A percentile compares a stretch with the other conserved stretches of the same genome.
These are phyloP conservation scores for Bos indicus DNA, from an alignment of 2,113 vertebrate species.

Conservation along the genomic window DNA sequence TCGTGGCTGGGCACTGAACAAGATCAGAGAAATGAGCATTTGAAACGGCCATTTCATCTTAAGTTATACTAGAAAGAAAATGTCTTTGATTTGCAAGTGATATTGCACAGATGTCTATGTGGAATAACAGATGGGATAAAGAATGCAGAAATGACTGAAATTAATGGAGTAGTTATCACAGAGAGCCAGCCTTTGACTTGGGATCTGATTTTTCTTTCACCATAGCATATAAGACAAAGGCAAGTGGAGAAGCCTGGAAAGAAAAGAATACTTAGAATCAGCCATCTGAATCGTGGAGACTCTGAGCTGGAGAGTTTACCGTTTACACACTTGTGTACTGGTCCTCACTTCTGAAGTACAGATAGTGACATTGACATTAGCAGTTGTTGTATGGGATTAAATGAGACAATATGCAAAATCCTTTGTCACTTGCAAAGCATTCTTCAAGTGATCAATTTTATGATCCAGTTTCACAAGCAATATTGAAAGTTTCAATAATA, in stretches of 20 bases:
- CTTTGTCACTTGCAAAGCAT: background rate
- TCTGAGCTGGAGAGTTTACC: background rate
- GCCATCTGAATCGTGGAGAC: accelerated
- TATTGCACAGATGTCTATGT: background rate
- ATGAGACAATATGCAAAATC: background rate
- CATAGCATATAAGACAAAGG: background rate
- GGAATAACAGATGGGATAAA: background rate
- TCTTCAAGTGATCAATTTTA: background rate
- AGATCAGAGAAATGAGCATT: constrained; percentile 19
- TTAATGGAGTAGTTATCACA: background rate
- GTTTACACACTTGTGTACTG: no score
- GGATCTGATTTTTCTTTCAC: background rate
- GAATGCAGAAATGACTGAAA: background rate
- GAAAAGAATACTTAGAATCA: background rate
- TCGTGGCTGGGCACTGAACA: background rate
- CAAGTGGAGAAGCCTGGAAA: no score
- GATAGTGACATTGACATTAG: background rate
- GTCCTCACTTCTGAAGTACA: background rate
- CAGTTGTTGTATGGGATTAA: background rate
- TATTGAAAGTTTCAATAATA: background rate
- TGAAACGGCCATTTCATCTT: background rate
- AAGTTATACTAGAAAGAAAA: background rate
- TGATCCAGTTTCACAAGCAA: background rate
- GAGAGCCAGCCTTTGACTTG: background rate
- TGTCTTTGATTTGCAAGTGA: constrained; percentile 9